Evolutionary conservation across 2,888 invertebrate genomes (phyloP), one percentile per base, ranked within the genome.

Genomic region (Trissoscelio sp.): DNA sequence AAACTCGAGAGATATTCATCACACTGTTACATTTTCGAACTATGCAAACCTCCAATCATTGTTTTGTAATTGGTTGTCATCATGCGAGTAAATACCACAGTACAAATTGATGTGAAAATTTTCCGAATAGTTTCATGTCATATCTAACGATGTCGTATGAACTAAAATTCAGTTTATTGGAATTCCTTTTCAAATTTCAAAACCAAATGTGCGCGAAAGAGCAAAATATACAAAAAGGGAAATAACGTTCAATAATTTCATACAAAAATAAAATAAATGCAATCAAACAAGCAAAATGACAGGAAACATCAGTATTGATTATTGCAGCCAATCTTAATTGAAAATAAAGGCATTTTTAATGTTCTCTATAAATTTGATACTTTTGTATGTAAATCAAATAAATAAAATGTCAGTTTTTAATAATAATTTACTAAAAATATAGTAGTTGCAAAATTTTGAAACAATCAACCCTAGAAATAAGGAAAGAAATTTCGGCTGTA

Each of bases 41-140:
- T 73, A 79, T 74, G 73, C 69, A 79, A 73, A 79, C 73, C 62
- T 79, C 73, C 69, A 79, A 73, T 73, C 80, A 80, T 80, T 75
- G 73, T 79, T 70, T 80, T 80, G 70, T 70, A 73, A 80, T 75
- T 80, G 80, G 64, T 80, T 80, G 80, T 75, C 74, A 70, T 75
- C 81, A 67, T 75, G 72, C 75, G 64, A 70, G 75, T 81, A 81
- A 79, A 55, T 81, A 75, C 72, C 70, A 72, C 75, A 75, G 62
- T 80, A 81, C 72, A 72, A 72, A 81, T 81, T 75, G 81, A 70
- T 67, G 74, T 58, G 75, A 75, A 81, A 81, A 81, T 81, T 75
- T 81, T 81, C 75, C 75, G 72, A 81, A 81, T 81, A 81, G 75
- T 81, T 81, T 75, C 75, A 72, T 75, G 75, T 80, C 75, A 70